A percentile compares a stretch with the other conserved stretches of the same genome.
Conservation (phyloP, 2,797 vertebrate genomes). For the Pseudochromis fuscus region DNA sequence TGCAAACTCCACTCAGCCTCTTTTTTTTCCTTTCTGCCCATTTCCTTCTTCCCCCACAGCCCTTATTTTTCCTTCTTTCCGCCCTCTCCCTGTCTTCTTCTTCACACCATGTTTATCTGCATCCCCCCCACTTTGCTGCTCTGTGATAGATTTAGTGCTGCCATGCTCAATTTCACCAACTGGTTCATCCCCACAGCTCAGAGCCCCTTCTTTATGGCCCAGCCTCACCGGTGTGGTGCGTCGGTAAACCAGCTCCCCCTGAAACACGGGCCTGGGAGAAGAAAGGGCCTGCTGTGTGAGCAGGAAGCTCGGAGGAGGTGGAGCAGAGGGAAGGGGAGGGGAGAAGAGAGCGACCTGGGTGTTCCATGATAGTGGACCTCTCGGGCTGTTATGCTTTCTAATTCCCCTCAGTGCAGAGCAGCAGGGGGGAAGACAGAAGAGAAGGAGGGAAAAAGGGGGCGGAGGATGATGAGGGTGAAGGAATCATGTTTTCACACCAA, state of each 20-base stretch:
- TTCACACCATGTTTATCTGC: slow-evolving; percentile 47
- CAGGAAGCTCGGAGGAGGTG: slow-evolving; percentile 70
- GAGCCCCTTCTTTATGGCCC: slow-evolving; percentile 48
- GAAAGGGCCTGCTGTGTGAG: slow-evolving; percentile 73
- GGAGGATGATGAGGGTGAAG: slow-evolving; percentile 83
- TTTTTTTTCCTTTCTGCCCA: background rate
- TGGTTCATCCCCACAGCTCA: slow-evolving; percentile 35
- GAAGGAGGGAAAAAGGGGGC: slow-evolving; percentile 78
- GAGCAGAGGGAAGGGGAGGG: slow-evolving; percentile 57
- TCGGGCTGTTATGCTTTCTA: slow-evolving; percentile 88
- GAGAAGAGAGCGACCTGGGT: slow-evolving; percentile 88
- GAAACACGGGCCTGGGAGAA: slow-evolving; percentile 61
- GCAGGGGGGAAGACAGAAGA: slow-evolving; percentile 62
- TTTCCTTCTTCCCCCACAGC: slow-evolving; percentile 9
- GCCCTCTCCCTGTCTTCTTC: slow-evolving; percentile 18
- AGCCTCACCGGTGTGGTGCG: slow-evolving; percentile 36
- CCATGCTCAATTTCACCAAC: slow-evolving; percentile 61
- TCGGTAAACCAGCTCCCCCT: slow-evolving; percentile 54
- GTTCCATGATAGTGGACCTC: slow-evolving; percentile 87
- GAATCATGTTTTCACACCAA: slow-evolving; percentile 83
- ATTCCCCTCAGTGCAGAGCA: slow-evolving; percentile 85
- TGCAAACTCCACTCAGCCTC: background rate
- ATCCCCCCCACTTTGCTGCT: slow-evolving; percentile 18
- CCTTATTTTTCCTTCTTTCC: slow-evolving; percentile 13
- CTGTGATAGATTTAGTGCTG: slow-evolving; percentile 60